Evolutionary conservation across 1,140 invertebrate genomes (phyloP), one percentile per base, ranked within the genome.

Genomic region (Drosophila azteca): DNA sequence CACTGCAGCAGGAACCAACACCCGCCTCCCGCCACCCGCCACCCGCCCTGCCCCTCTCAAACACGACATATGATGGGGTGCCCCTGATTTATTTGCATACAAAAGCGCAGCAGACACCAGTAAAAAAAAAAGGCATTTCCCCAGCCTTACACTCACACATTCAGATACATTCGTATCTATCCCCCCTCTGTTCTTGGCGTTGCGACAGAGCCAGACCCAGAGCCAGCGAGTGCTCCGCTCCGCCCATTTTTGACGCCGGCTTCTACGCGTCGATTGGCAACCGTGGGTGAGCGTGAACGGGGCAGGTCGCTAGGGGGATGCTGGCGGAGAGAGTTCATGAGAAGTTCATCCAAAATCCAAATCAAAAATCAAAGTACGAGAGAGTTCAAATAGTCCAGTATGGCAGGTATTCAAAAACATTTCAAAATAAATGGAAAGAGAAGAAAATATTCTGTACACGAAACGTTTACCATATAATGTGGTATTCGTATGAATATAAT

Each of bases 31-130:
- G 17, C 17, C 17, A 20, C 17, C 1, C 39, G 49, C 24, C n/a
- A 22, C 46, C 62, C 53, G 6, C n/a, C 17, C 43, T n/a, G 20
- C 31, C 17, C 15, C 49, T 17, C 54, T 69, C 41, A 60, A 79
- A 63, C 77, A 76, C 67, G 81, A 90, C 79, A 82, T 87, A 75
- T 90, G 87, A 79, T 77, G 78, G 71, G 76, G 75, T 76, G 67
- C 72, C 79, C 35, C 81, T 90, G 89, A 90, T 90, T 90, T 90
- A 90, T 90, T 90, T 90, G 89, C 83, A 82, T 87, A 79, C 78
- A 83, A 90, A 79, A 87, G 84, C 73, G 84, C 89, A 79, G 82
- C 62, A 59, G 53, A 84, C 46, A 66, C 48, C 35, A 45, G 26
- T 60, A 31, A 50, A 70, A 57, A 58, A 53, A 41, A 57, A 58